Evolutionary conservation across 2,113 vertebrate genomes (phyloP).

Genomic region (Macroglossus sobrinus): DNA sequence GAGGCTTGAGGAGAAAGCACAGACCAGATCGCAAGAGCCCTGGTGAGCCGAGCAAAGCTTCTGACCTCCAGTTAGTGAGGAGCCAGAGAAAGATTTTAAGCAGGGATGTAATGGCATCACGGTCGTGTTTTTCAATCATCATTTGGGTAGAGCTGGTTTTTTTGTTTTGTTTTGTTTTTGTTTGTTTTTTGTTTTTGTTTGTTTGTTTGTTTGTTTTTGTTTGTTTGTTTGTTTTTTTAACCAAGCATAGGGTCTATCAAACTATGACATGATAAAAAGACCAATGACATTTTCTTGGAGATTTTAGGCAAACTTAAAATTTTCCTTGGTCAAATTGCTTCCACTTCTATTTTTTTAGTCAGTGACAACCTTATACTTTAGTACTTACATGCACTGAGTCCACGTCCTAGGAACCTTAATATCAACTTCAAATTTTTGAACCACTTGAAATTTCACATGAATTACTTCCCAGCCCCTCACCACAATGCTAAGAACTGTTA

Average conservation of each 20-base stretch:
- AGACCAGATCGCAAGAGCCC: too few species aligned
- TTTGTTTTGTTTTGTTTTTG: neutral
- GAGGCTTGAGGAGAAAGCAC: neutral
- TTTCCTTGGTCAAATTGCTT: neutral
- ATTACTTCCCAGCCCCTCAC: neutral
- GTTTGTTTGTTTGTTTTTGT: too few species aligned
- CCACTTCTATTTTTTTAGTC: neutral
- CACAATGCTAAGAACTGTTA: neutral
- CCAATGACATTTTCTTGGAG: neutral
- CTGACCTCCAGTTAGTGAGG: neutral
- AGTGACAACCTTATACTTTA: neutral
- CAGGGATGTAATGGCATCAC: neutral
- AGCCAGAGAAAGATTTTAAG: neutral
- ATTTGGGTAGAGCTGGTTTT: neutral
- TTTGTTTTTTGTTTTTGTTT: too few species aligned
- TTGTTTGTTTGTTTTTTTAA: neutral
- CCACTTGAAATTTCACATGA: neutral
- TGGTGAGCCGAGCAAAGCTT: neutral
- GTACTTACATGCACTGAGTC: neutral
- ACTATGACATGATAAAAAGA: neutral
- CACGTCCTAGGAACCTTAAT: neutral
- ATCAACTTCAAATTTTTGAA: neutral
- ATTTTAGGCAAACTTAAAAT: neutral
- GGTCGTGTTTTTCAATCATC: neutral
- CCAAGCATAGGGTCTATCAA: neutral